Conservation (phyloP, 2,113 vertebrate genomes). For the Lepisosteus oculatus region DNA sequence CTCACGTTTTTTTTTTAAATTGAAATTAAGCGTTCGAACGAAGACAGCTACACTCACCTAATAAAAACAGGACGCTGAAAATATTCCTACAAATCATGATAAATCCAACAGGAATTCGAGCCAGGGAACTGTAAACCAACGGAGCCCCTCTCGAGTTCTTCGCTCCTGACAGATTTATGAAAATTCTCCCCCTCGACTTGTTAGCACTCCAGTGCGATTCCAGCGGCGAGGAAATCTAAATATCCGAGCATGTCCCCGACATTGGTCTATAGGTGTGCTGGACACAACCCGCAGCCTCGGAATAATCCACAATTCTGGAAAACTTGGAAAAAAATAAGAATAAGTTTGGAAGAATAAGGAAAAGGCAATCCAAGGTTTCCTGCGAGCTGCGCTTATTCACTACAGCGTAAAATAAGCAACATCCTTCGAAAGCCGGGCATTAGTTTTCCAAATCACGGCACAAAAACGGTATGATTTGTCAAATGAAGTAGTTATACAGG, state of each 20-base stretch:
- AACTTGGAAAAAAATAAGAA: not conserved
- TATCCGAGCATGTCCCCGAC: conserved; percentile 25
- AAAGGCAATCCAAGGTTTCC: too few relatives aligned
- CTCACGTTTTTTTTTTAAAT: not conserved
- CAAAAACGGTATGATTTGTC: too few relatives aligned
- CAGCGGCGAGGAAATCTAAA: conserved; percentile 19
- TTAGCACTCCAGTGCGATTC: conserved; percentile 24
- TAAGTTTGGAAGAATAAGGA: too few relatives aligned
- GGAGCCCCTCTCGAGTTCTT: conserved; percentile 18
- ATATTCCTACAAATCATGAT: conserved; percentile 57
- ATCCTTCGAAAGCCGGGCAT: too few relatives aligned
- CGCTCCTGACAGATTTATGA: not conserved
- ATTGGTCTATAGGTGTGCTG: conserved; percentile 3
- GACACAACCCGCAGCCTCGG: not conserved
- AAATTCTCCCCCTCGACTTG: conserved; percentile 16
- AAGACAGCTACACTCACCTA: conserved; percentile 52
- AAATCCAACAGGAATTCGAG: conserved; percentile 33
- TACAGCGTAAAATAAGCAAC: too few relatives aligned
- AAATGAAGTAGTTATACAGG: too few relatives aligned
- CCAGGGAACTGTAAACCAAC: conserved; percentile 20
- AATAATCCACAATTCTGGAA: conserved; percentile 1
- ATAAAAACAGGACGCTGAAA: conserved; percentile 52
- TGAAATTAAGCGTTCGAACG: not conserved
- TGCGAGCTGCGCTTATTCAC: too few relatives aligned
- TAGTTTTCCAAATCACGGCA: too few relatives aligned